Evolutionary conservation across 2,888 invertebrate species (phyloP).

Genomic region (Cataglyphis cursor): DNA sequence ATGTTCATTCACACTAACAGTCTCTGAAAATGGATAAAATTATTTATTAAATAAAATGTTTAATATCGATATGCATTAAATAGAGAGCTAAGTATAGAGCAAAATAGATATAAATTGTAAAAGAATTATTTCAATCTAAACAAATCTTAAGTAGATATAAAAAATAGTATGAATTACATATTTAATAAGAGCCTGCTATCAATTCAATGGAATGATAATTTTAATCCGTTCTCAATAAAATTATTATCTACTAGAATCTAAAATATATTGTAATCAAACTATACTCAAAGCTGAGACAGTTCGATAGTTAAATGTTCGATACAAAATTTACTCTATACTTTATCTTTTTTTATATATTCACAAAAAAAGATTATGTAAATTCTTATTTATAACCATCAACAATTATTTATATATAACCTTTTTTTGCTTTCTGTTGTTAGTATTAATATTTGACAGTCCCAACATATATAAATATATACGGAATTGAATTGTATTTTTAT

Average conservation of each 20-base stretch:
- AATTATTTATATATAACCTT: not conserved
- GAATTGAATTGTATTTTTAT: not conserved
- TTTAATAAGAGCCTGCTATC: not conserved
- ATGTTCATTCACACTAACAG: slow-evolving; percentile 84
- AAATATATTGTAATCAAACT: not conserved
- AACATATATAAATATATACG: not conserved
- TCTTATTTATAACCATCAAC: not conserved
- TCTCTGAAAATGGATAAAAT: slow-evolving; percentile 77
- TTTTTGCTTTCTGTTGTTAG: not conserved
- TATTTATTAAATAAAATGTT: not conserved
- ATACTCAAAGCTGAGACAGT: not conserved
- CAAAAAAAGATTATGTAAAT: not conserved
- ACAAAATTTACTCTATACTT: not conserved
- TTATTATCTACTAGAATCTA: not conserved
- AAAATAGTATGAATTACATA: not conserved
- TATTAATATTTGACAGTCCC: not conserved
- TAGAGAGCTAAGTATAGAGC: not conserved
- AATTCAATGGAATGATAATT: not conserved
- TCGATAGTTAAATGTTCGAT: not conserved
- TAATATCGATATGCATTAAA: not conserved
- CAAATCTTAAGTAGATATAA: not conserved
- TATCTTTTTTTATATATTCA: not conserved
- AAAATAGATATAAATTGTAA: not conserved
- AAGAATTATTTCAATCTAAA: not conserved
- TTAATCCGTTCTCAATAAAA: not conserved